Evolutionary conservation across 35 echinoderm and acorn worm species (phyloP).

Genomic region (Lytechinus variegatus): DNA sequence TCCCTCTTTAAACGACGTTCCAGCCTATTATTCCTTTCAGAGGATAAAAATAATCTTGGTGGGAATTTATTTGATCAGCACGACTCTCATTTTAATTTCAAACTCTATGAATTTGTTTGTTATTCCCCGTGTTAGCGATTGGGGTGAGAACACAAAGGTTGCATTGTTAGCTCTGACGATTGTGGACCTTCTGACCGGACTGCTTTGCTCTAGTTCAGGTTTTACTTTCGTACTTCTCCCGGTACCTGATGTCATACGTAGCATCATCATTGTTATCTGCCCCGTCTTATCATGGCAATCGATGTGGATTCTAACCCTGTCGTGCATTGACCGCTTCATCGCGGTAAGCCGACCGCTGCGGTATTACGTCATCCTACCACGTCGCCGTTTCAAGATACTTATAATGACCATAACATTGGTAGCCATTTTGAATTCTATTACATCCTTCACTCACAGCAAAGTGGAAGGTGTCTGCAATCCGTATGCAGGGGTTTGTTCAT

Average conservation of each 20-base stretch:
- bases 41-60: neutral
- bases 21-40: neutral
- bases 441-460: conserved; percentile 3
- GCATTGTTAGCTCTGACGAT: neutral
- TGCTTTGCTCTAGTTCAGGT: conserved; percentile 11
- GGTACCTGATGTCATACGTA: neutral
- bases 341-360: conserved; percentile 61
- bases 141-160: conserved; percentile 29
- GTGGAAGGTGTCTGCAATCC: conserved; percentile 42
- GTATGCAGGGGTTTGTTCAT: conserved; percentile 8
- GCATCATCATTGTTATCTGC: neutral
- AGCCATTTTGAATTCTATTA: neutral
- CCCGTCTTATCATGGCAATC: neutral
- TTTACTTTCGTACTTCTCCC: neutral
- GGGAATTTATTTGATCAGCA: neutral
- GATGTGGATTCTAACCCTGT: conserved; percentile 25
- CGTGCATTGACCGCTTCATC: conserved; percentile 57
- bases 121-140: neutral
- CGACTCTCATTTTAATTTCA: neutral
- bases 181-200: neutral
- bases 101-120: neutral
- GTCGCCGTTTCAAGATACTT: neutral
- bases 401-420: neutral
- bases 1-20: neutral
- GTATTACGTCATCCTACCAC: conserved; percentile 58